phyloP scores from a whole-genome alignment of 30 jellyfish, hydroid and myxozoan genomes.

The Turritopsis rubra region DNA sequence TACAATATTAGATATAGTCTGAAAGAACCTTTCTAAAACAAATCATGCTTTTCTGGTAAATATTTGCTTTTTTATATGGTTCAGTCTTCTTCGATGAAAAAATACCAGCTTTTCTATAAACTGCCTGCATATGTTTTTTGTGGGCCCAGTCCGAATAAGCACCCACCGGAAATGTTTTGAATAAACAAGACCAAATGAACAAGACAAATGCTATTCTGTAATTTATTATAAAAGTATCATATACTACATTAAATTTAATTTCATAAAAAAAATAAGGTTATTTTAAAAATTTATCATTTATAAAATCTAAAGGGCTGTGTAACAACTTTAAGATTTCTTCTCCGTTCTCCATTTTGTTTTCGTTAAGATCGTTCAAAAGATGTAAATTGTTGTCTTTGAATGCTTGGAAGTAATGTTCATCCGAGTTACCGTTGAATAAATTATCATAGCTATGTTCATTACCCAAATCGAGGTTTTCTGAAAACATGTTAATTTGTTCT shows the following conservation, averaged over 20 bases:
- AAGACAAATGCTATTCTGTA: background rate
- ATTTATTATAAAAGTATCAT: background rate
- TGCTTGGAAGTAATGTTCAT: conserved; percentile 38
- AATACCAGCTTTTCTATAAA: no score
- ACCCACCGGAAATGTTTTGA: no score
- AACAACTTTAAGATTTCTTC: conserved; percentile 25
- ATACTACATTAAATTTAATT: background rate
- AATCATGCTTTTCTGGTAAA: no score
- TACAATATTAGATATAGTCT: no score
- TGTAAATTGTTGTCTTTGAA: conserved; percentile 35
- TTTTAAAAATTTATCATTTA: conserved; percentile 33
- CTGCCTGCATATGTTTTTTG: no score
- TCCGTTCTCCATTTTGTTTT: conserved; percentile 16
- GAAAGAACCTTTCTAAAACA: no score
- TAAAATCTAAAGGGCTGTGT: conserved; percentile 43
- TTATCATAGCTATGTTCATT: conserved; percentile 34
- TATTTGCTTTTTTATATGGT: no score
- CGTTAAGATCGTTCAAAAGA: conserved; percentile 22
- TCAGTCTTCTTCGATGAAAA: no score
- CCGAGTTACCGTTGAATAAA: conserved; percentile 35
- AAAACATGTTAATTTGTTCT: conserved; percentile 8
- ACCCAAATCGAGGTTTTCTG: conserved; percentile 26
- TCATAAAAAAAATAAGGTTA: background rate
- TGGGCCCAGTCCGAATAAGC: no score
- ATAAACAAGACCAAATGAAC: no score